Evolutionary conservation across 1,140 invertebrate species (phyloP).

Genomic region (Caenorhabditis briggsae): DNA sequence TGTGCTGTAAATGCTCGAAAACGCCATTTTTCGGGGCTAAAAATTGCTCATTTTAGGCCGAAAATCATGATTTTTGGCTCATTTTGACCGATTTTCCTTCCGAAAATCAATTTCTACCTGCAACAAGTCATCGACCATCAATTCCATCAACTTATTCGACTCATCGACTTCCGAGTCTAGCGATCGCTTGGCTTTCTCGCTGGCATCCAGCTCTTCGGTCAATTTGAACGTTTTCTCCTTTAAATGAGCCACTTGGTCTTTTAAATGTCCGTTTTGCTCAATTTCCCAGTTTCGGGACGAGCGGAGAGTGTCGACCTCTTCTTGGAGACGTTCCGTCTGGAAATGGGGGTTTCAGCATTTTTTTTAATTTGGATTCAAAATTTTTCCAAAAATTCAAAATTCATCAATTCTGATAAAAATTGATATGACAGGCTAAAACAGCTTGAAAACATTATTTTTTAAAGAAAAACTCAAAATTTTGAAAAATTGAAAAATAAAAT

Average conservation of each 20-base stretch:
- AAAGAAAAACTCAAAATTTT: neutral
- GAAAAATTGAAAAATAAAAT: neutral
- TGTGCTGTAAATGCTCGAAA: too few relatives aligned
- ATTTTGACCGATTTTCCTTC: too few relatives aligned
- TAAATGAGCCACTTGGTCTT: slow-evolving; percentile 71
- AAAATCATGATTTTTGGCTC: too few relatives aligned
- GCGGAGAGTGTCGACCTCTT: slow-evolving; percentile 71
- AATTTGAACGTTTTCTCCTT: slow-evolving; percentile 72
- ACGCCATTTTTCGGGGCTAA: too few relatives aligned
- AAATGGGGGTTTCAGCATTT: neutral
- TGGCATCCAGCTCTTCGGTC: slow-evolving; percentile 70
- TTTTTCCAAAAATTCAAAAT: too few relatives aligned
- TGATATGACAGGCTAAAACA: too few relatives aligned
- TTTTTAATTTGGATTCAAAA: too few relatives aligned
- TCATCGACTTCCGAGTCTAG: slow-evolving; percentile 67
- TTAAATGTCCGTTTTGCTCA: slow-evolving; percentile 70
- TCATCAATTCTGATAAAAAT: too few relatives aligned
- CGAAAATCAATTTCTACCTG: slow-evolving; percentile 21
- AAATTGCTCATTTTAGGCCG: too few relatives aligned
- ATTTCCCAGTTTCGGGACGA: slow-evolving; percentile 73
- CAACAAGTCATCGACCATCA: slow-evolving; percentile 69
- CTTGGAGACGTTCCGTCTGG: slow-evolving; percentile 69
- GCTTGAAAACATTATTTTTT: neutral
- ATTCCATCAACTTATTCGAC: slow-evolving; percentile 56
- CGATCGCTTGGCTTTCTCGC: slow-evolving; percentile 61